Evolutionary conservation across 2,888 invertebrate genomes (phyloP).

Genomic region (Rhopalosiphum nymphaeae): DNA sequence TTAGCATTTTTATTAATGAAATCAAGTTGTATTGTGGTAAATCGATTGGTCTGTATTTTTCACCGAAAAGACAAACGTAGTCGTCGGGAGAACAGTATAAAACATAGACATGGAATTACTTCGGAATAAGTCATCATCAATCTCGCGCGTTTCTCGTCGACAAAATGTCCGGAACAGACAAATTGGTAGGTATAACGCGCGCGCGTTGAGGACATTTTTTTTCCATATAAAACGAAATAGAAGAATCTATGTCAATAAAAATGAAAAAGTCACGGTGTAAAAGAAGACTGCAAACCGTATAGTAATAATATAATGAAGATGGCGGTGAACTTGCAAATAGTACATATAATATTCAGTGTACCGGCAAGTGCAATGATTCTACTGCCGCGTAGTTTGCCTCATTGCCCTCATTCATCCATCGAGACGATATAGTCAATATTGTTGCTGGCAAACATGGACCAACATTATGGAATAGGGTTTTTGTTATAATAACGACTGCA

Average conservation of each 20-base stretch:
- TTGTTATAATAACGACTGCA: neutral
- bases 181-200: slow-evolving; percentile 4
- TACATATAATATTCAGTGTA: neutral
- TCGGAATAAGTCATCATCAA: slow-evolving; percentile 26
- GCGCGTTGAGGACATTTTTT: neutral
- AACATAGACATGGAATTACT: slow-evolving; percentile 8
- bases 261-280: too few species aligned
- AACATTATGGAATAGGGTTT: neutral
- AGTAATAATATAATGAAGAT: neutral
- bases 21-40: neutral
- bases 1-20: neutral
- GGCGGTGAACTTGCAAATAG: neutral
- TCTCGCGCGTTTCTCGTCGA: neutral
- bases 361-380: neutral
- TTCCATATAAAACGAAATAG: neutral
- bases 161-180: slow-evolving; percentile 26
- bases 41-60: slow-evolving; percentile 12
- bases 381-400: neutral
- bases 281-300: neutral
- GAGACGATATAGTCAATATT: neutral
- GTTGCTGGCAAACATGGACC: neutral
- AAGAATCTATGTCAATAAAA: neutral
- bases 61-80: neutral
- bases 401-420: neutral
- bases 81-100: neutral